Evolutionary conservation across 1,140 invertebrate genomes (phyloP), one percentile per base, ranked within the genome.

Genomic region (Lordiphosa mommai): DNA sequence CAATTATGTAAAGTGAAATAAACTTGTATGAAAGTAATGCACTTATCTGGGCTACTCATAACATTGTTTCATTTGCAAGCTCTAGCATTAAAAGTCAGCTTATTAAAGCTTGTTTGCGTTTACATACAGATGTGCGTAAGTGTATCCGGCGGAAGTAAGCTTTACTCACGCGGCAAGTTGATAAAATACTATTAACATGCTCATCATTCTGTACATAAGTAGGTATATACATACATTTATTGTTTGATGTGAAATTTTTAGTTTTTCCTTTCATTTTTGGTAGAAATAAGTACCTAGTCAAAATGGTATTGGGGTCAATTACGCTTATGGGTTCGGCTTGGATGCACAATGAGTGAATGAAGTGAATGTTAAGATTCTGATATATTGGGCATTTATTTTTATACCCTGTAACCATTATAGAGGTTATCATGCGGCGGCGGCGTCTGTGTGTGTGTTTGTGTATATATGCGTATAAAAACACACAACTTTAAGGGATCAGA

Each of bases 1-100:
- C 37, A 4, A 17, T 70, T 70, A 70, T 71, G 66, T 52, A 70
- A 69, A 51, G 38, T 53, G 37, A 29, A 49, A 47, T 23, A 23
- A 48, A 16, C 7, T 6, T 13, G 29, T 30, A 2, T 9, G 23
- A 55, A 60, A 55, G 50, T 37, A 27, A 29, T 4, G 7, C n/a
- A 30, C 9, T 44, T 33, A 30, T 30, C 7, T 4, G 2, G 2
- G 23, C 4, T 1, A 7, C 20, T 23, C 20, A 23, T 6, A 23
- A 6, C 20, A 6, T 5, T 23, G 20, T 23, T 5, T n/a, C n/a
- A n/a, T n/a, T n/a, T 51, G 1, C 16, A 30, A 56, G 36, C 34
- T 13, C 41, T 27, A 12, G 38, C 46, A 50, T 66, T 65, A 65
- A 56, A 48, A 48, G 41, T 37, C 64, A 33, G 43, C 52, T 64